Conservation (phyloP, 2,797 vertebrate species). For the Periophthalmus magnuspinnatus region DNA sequence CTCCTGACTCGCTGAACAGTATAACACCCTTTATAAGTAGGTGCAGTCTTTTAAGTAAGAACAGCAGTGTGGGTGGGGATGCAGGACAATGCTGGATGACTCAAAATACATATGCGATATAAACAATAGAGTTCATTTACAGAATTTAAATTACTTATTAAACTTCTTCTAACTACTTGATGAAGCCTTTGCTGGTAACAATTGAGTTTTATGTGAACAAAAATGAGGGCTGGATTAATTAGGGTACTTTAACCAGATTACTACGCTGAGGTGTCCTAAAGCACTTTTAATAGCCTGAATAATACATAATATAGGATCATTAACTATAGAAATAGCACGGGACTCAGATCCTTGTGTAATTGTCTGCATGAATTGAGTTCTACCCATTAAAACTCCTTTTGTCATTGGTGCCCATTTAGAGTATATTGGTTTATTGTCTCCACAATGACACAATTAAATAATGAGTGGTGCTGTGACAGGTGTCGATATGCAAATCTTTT, state of each 20-base stretch:
- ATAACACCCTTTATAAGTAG: too few relatives aligned
- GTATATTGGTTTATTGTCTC: constrained; percentile 10
- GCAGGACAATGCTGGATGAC: too few relatives aligned
- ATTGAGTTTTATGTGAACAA: neutral
- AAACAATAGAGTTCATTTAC: too few relatives aligned
- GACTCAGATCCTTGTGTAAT: neutral
- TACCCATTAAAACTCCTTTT: constrained; percentile 1
- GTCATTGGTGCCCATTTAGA: neutral
- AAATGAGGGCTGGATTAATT: neutral
- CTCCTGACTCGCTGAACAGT: too few relatives aligned
- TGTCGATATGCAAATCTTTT: constrained; percentile 7
- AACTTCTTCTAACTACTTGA: neutral
- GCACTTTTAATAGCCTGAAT: neutral
- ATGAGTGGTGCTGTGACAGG: constrained; percentile 1
- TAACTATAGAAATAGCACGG: neutral
- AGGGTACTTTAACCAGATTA: neutral
- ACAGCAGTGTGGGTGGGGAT: too few relatives aligned
- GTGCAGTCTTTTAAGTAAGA: too few relatives aligned
- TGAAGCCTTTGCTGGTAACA: neutral
- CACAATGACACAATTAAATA: neutral
- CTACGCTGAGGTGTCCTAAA: neutral
- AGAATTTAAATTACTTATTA: too few relatives aligned
- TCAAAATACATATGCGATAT: too few relatives aligned
- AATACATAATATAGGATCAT: neutral
- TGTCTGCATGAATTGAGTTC: neutral